phyloP scores from a whole-genome alignment of 2,888 invertebrate genomes.

The Pachycephus smyrnensis region DNA sequence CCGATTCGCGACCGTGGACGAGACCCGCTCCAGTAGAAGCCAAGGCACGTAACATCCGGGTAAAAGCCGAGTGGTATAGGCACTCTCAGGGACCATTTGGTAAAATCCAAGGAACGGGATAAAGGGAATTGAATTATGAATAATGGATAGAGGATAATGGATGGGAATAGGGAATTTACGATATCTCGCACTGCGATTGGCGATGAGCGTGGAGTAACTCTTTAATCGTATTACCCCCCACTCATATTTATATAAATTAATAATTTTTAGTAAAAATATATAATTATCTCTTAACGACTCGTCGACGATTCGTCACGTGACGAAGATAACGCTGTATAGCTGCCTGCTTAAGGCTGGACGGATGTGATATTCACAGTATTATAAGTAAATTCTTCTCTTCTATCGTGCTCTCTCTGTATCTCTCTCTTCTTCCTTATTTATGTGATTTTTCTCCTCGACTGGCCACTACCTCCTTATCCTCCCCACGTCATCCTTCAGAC shows the following conservation, averaged over 20 bases:
- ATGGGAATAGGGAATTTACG: not conserved
- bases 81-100: not conserved
- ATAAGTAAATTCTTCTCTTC: slow-evolving; percentile 7
- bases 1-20: not conserved
- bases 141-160: not conserved
- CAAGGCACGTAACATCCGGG: not conserved
- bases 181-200: not conserved
- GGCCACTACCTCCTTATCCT: not conserved
- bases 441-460: not conserved
- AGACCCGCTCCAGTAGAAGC: not conserved
- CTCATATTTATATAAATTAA: not conserved
- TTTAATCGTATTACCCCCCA: not conserved
- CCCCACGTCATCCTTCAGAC: slow-evolving; percentile 70
- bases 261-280: slow-evolving; percentile 9
- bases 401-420: not conserved
- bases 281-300: not conserved
- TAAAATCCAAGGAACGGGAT: not conserved
- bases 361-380: slow-evolving; percentile 40
- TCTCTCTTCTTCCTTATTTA: not conserved
- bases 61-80: not conserved
- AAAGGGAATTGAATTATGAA: not conserved
- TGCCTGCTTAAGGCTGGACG: slow-evolving; percentile 63
- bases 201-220: not conserved
- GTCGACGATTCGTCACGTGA: not conserved
- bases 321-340: slow-evolving; percentile 35